These are phyloP conservation scores for Tragelaphus scriptus DNA, from an alignment of 2,113 vertebrate genomes.

Conservation along the genomic window DNA sequence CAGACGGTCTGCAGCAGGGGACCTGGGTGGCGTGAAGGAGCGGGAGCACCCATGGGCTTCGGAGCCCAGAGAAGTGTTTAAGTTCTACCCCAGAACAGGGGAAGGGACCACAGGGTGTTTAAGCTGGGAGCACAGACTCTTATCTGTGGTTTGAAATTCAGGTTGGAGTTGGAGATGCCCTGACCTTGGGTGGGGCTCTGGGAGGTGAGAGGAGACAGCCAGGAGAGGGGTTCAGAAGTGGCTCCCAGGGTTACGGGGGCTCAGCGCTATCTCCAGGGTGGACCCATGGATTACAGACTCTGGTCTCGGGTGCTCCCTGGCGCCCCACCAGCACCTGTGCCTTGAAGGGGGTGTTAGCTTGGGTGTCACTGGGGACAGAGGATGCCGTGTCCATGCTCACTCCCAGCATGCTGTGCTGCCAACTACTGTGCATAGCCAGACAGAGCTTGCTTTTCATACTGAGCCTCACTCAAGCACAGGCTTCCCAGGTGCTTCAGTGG, in stretches of 20 bases:
- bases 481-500: background rate
- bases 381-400: fast-evolving
- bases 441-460: background rate
- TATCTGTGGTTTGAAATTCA: background rate
- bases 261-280: background rate
- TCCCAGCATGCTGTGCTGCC: no score
- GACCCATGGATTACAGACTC: fast-evolving
- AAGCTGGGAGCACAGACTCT: background rate
- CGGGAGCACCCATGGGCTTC: fast-evolving
- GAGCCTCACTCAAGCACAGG: background rate
- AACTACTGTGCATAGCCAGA: background rate
- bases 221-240: background rate
- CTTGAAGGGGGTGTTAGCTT: background rate
- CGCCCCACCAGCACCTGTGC: background rate
- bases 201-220: background rate
- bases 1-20: no score
- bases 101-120: background rate
- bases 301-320: background rate
- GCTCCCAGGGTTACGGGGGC: fast-evolving
- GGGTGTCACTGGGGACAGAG: background rate
- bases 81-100: fast-evolving
- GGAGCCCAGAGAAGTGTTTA: background rate
- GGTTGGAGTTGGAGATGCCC: background rate
- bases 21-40: fast-evolving
- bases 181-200: background rate